Evolutionary conservation across 2,888 invertebrate species (phyloP), one percentile per base, ranked within the genome.

Genomic region (Agrotis clavis): DNA sequence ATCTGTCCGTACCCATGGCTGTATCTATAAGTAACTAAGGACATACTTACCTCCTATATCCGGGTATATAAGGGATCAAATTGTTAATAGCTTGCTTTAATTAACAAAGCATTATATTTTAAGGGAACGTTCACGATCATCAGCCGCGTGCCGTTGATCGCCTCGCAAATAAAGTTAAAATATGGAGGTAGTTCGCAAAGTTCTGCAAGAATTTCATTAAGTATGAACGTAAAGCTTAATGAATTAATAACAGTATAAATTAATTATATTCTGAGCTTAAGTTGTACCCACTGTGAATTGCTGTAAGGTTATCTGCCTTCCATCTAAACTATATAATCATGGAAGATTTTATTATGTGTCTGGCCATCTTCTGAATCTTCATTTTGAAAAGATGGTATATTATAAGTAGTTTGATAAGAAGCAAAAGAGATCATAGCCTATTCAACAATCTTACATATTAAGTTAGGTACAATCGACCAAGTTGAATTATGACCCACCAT

Each of bases 1-100:
- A 25, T 9, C 9, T 25, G 25, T 9, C 9, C 18, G 25, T 25
- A 54, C 16, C 25, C 0, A 6, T 25, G 53, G 30, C 56, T 9
- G 19, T 51, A 47, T 3, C 30, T 25, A 53, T 9, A 6, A 21
- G 30, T 21, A 19, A 41, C 25, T 48, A 67, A 7, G n/a, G n/a
- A n/a, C 5, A 30, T 30, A 4, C 0, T 30, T 4, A 30, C 30
- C 4, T 30, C 30, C 30, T 30, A 30, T 30, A 5, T 30, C 30
- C 6, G 30, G n/a, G n/a, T 30, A 18, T 25, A 14, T 59, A 30
- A 61, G 64, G 64, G 71, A 61, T 65, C 60, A 76, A 48, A 70
- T 63, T 61, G 62, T 53, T 67, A 62, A 65, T 59, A 35, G 30
- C 59, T 67, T 48, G 50, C 70, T 78, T 74, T 71, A 78, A 78